Conservation (phyloP, 2,888 invertebrate genomes). For the Amblyjoppa proteus region DNA sequence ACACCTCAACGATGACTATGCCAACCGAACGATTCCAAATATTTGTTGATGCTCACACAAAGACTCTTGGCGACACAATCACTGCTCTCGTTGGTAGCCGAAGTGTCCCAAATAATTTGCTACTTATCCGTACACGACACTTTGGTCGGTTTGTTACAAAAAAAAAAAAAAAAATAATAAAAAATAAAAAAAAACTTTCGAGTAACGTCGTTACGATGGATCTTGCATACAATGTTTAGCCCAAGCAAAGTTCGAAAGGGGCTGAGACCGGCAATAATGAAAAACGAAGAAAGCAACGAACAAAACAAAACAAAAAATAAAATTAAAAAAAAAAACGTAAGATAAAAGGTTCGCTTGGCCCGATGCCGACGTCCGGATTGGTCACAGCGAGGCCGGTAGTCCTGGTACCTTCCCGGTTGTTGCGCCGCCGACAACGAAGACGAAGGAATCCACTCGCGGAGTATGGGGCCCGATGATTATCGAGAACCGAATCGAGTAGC, state of each 20-base stretch:
- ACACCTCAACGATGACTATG: neutral
- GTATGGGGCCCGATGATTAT: conserved; percentile 6
- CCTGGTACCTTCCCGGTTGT: neutral
- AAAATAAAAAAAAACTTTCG: neutral
- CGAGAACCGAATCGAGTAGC: conserved; percentile 52
- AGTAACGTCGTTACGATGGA: no score
- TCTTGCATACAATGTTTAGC: no score
- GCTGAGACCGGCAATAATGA: no score
- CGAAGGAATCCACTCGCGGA: conserved; percentile 8
- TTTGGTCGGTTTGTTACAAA: neutral
- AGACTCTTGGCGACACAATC: conserved; percentile 15
- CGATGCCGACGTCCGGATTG: conserved; percentile 9
- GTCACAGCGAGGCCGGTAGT: conserved; percentile 27
- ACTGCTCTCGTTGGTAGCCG: conserved; percentile 12
- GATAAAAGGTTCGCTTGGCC: neutral
- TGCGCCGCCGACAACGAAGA: conserved; percentile 9
- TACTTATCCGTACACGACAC: neutral
- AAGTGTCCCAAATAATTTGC: neutral
- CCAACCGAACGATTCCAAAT: neutral
- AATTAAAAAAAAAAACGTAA: neutral
- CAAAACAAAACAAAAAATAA: neutral
- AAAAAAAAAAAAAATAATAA: neutral
- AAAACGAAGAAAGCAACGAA: neutral
- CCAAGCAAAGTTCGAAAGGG: no score
- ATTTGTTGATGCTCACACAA: conserved; percentile 18